Evolutionary conservation across 2,113 vertebrate species (phyloP).

Genomic region (Thinocorus orbignyianus): DNA sequence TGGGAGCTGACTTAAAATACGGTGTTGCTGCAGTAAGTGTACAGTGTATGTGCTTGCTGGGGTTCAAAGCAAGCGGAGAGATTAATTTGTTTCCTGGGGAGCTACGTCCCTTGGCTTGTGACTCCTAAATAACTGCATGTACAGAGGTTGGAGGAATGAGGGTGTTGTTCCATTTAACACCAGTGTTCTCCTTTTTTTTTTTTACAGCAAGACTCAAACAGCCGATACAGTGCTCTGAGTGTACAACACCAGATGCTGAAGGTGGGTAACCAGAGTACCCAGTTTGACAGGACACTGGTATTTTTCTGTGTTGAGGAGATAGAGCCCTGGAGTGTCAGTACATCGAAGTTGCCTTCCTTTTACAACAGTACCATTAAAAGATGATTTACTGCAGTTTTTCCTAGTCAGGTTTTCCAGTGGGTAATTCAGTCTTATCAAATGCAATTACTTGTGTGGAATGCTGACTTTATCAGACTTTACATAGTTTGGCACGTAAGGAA

Average conservation of each 20-base stretch:
- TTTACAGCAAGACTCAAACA: slow-evolving; percentile 90
- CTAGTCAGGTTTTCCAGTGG: background rate
- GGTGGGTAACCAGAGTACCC: slow-evolving; percentile 71
- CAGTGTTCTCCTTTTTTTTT: background rate
- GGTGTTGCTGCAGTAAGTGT: background rate
- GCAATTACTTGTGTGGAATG: background rate
- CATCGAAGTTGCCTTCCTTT: background rate
- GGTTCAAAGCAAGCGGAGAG: background rate
- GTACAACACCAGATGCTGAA: slow-evolving; percentile 97
- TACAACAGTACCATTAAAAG: background rate
- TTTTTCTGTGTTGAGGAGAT: background rate
- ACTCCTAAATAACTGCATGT: background rate
- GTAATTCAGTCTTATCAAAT: background rate
- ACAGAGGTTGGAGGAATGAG: background rate
- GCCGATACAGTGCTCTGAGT: slow-evolving; percentile 86
- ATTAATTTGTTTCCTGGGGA: background rate
- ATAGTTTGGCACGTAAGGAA: background rate
- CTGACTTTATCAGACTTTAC: background rate
- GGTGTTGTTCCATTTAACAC: background rate
- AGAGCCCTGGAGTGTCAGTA: accelerated
- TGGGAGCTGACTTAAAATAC: background rate
- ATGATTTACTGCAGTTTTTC: background rate
- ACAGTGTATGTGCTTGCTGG: background rate
- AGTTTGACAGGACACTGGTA: too few relatives aligned
- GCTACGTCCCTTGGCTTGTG: background rate